Conservation (phyloP, 1,140 invertebrate genomes). For the Drosophila dunni region DNA sequence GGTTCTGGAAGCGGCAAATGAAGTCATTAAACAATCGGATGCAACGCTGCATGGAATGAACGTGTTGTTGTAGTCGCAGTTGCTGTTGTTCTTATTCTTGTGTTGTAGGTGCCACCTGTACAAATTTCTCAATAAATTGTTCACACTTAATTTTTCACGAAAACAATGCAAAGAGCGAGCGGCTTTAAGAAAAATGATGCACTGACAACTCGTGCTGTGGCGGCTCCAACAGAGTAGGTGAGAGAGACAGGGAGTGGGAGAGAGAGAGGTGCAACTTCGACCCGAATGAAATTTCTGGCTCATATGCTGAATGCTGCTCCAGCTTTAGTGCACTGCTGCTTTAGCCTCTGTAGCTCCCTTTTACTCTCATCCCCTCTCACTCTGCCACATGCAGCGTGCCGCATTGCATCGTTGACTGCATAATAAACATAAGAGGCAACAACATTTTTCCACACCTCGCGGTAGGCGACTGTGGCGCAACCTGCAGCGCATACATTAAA, state of each 20-base stretch:
- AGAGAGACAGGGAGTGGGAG: constrained; percentile 3
- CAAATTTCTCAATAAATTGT: constrained; percentile 83
- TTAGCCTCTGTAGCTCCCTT: too few species aligned
- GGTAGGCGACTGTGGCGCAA: constrained; percentile 33
- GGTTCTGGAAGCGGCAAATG: constrained; percentile 54
- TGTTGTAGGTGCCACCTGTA: constrained; percentile 66
- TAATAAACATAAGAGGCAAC: constrained; percentile 75
- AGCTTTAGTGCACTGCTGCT: neutral
- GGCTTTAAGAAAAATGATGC: constrained; percentile 71
- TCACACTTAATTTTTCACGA: constrained; percentile 79
- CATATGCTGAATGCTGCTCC: neutral
- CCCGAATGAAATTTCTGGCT: constrained; percentile 36
- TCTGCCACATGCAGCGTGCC: constrained; percentile 64
- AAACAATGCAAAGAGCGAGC: constrained; percentile 69
- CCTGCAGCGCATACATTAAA: constrained; percentile 78
- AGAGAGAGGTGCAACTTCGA: constrained; percentile 10
- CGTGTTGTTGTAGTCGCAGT: constrained; percentile 2
- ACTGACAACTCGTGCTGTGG: constrained; percentile 79
- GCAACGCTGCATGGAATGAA: constrained; percentile 47
- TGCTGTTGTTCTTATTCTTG: constrained; percentile 16
- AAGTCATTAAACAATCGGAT: constrained; percentile 78
- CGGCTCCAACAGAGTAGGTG: constrained; percentile 9
- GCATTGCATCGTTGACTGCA: constrained; percentile 52
- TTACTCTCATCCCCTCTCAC: neutral
- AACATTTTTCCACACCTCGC: constrained; percentile 53